Percentiles rank a stretch among this genome's conserved stretches.
Evolutionary conservation across 1,140 invertebrate species (phyloP).

Genomic region (Pectinophora gossypiella): DNA sequence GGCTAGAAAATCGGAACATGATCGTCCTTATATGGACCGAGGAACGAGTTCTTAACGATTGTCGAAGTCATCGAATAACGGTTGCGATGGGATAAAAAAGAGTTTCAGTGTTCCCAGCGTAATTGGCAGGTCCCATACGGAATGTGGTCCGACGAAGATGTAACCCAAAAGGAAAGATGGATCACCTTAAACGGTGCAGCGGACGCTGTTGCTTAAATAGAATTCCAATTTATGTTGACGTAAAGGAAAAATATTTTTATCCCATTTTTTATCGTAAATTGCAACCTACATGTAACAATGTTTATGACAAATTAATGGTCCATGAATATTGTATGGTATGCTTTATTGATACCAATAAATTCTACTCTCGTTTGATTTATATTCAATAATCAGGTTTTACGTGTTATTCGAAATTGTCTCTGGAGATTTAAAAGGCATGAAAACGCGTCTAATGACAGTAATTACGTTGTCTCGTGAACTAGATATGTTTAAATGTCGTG

Average conservation of each 20-base stretch:
- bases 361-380: slow-evolving; percentile 2
- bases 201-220: slow-evolving; percentile 50
- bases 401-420: slow-evolving; percentile 9
- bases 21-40: slow-evolving; percentile 34
- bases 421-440: slow-evolving; percentile 1
- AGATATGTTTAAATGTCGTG: slow-evolving; percentile 19
- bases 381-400: slow-evolving; percentile 16
- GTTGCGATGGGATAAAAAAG: slow-evolving; percentile 43
- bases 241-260: slow-evolving; percentile 22
- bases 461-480: slow-evolving; percentile 18
- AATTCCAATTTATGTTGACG: slow-evolving; percentile 38
- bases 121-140: slow-evolving; percentile 60
- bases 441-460: slow-evolving; percentile 17
- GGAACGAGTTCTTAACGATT: slow-evolving; percentile 53
- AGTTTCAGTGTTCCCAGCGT: slow-evolving; percentile 44
- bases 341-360: neutral
- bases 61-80: slow-evolving; percentile 57
- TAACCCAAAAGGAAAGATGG: slow-evolving; percentile 51
- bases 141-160: slow-evolving; percentile 56
- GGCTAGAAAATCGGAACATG: slow-evolving; percentile 66
- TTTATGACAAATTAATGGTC: neutral
- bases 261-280: neutral
- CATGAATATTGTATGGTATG: neutral
- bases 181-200: slow-evolving; percentile 42
- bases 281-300: neutral